Evolutionary conservation across 2,888 invertebrate species (phyloP).

Genomic region (Platycheirus albimanus): DNA sequence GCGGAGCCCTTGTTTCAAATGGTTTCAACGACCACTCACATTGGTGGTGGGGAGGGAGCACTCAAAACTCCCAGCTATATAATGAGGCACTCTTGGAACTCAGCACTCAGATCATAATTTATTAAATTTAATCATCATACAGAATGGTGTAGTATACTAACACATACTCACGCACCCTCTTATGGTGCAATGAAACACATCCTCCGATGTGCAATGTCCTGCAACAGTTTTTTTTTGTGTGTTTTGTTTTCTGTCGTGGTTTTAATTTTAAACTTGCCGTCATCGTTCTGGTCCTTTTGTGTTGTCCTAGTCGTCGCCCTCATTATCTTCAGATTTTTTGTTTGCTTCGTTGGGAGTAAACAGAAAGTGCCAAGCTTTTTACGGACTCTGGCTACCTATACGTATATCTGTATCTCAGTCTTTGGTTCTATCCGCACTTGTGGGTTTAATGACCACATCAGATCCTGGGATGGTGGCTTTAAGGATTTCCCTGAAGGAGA

Average conservation of each 20-base stretch:
- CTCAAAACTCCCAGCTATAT: constrained; percentile 12
- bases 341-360: constrained; percentile 58
- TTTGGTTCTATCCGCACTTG: constrained; percentile 38
- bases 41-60: constrained; percentile 1
- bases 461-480: constrained; percentile 15
- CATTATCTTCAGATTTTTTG: constrained; percentile 56
- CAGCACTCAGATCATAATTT: constrained; percentile 52
- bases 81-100: constrained; percentile 41
- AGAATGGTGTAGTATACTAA: not conserved
- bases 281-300: constrained; percentile 44
- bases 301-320: constrained; percentile 42
- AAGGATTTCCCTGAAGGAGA: constrained; percentile 25
- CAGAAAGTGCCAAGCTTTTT: constrained; percentile 45
- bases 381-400: not conserved
- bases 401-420: not conserved
- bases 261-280: constrained; percentile 20
- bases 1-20: constrained; percentile 4
- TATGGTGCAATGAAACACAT: constrained; percentile 4
- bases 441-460: constrained; percentile 68
- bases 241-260: not conserved
- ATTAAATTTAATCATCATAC: constrained; percentile 67
- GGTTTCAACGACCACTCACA: not conserved
- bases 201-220: constrained; percentile 46
- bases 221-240: constrained; percentile 35
- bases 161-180: not conserved